A percentile compares a stretch with the other conserved stretches of the same genome.
phyloP scores from a whole-genome alignment of 53 echinoderm and acorn worm genomes.

The Stichopus horrens region DNA sequence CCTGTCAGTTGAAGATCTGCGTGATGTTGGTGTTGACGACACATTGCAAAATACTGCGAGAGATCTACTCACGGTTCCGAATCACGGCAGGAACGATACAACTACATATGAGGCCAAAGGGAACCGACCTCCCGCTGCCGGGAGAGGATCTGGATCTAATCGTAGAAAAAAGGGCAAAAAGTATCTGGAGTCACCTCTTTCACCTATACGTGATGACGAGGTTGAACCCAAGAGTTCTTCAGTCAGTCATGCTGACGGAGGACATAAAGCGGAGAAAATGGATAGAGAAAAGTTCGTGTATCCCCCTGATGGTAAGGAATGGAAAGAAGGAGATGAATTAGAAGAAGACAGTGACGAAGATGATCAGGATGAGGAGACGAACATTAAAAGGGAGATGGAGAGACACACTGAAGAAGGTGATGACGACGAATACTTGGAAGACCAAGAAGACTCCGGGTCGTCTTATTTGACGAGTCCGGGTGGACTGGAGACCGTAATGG shows the following conservation, averaged over 20 bases:
- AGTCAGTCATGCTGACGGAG: constrained; percentile 47
- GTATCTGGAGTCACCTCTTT: constrained; percentile 78
- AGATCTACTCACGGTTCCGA: constrained; percentile 14
- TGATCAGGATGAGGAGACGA: constrained; percentile 30
- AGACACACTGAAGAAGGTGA: constrained; percentile 42
- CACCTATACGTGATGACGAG: constrained; percentile 94
- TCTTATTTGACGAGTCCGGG: constrained; percentile 52
- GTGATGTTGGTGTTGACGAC: constrained; percentile 71
- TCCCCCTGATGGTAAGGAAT: constrained; percentile 11
- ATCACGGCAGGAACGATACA: constrained; percentile 21
- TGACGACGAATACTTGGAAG: constrained; percentile 6
- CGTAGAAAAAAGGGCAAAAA: constrained; percentile 41
- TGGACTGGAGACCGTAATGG: constrained; percentile 82
- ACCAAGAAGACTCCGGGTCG: background rate
- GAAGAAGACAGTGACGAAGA: constrained; percentile 25
- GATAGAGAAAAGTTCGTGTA: constrained; percentile 24
- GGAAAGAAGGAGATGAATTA: constrained; percentile 25
- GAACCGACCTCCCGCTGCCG: constrained; percentile 55
- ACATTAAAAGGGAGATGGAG: constrained; percentile 16
- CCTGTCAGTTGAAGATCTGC: constrained; percentile 89
- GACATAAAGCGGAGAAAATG: constrained; percentile 43
- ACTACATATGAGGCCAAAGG: constrained; percentile 63
- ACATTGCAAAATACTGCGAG: constrained; percentile 20
- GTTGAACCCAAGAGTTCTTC: constrained; percentile 50
- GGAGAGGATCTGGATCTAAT: constrained; percentile 37